Percentiles rank a stretch among this genome's conserved stretches.
These are phyloP conservation scores for Gambelia wislizenii DNA, from an alignment of 2,797 vertebrate genomes.

Conservation along the genomic window DNA sequence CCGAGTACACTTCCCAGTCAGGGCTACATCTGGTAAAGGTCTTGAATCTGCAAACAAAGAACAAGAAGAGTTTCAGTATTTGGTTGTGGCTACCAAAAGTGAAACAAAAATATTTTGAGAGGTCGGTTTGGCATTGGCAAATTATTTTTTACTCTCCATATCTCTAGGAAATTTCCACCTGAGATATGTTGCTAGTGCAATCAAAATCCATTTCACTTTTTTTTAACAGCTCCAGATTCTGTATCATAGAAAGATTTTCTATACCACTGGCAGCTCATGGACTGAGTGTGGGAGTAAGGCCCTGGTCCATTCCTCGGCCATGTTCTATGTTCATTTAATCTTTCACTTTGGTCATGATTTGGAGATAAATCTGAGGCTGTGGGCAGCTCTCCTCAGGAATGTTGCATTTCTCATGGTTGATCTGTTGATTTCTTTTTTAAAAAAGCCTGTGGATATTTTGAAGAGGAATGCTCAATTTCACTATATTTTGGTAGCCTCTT, in stretches of 20 bases:
- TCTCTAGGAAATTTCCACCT: neutral
- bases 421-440: neutral
- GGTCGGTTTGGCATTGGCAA: neutral
- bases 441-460: neutral
- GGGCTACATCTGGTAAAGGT: constrained; percentile 98
- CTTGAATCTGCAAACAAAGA: constrained; percentile 89
- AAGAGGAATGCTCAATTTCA: neutral
- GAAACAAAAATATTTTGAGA: neutral
- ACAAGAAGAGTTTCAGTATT: neutral
- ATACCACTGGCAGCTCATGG: no score
- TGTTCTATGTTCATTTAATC: neutral
- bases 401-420: neutral
- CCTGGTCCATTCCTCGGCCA: no score
- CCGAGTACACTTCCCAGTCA: constrained; percentile 97
- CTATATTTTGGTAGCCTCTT: neutral
- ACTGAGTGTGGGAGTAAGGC: no score
- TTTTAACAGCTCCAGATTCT: no score
- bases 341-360: neutral
- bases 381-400: neutral
- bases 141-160: neutral
- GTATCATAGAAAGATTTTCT: neutral
- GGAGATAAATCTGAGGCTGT: neutral
- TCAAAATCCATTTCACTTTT: neutral
- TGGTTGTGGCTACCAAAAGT: no score
- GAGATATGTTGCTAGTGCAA: neutral